phyloP scores from a whole-genome alignment of 2,113 vertebrate species.

The Probosciger aterrimus region DNA sequence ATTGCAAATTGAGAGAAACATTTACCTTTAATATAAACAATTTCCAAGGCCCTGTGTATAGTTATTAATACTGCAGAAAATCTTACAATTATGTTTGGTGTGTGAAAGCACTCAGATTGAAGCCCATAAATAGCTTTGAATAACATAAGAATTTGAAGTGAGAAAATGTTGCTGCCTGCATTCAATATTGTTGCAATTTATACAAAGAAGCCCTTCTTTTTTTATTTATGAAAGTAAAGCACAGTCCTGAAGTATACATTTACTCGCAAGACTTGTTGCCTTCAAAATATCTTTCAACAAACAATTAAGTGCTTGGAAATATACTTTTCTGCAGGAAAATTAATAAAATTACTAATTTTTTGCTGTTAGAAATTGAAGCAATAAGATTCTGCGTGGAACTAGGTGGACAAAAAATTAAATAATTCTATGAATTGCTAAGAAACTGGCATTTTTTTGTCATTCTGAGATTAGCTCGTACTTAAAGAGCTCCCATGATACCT shows the following conservation, averaged over 20 bases:
- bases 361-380: not conserved
- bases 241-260: not conserved
- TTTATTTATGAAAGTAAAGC: not conserved
- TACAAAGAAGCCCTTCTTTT: not conserved
- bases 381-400: not conserved
- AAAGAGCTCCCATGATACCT: not conserved
- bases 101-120: not conserved
- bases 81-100: not conserved
- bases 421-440: not conserved
- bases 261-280: not conserved
- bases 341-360: not conserved
- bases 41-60: not conserved
- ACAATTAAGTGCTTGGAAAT: not conserved
- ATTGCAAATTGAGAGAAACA: not conserved
- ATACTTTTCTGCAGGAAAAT: not conserved
- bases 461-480: not conserved
- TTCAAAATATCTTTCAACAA: not conserved
- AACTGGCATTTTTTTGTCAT: not conserved
- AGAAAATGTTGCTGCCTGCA: not conserved
- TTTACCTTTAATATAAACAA: not conserved
- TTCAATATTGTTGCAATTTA: not conserved
- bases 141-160: not conserved
- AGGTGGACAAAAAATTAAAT: not conserved
- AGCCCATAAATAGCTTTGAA: not conserved
- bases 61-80: not conserved